phyloP scores from a whole-genome alignment of 2,888 invertebrate genomes.

The Drosophila tanythrix region DNA sequence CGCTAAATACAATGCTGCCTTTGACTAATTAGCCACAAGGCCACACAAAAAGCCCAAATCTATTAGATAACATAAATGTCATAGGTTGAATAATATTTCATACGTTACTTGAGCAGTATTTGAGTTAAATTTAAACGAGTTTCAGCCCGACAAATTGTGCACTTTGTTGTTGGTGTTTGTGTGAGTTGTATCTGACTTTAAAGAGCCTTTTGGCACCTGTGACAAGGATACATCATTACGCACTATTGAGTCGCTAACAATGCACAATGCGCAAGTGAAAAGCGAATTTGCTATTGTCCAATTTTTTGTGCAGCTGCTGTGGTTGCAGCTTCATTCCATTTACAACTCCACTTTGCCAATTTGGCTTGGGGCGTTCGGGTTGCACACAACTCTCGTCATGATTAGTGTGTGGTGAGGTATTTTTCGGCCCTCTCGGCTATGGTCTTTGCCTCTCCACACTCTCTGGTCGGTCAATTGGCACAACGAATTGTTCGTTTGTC shows the following conservation, averaged over 20 bases:
- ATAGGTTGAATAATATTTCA: neutral
- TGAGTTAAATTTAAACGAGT: neutral
- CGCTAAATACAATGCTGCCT: neutral
- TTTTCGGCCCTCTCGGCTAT: neutral
- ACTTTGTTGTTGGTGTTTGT: neutral
- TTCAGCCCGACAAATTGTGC: neutral
- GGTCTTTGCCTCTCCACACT: neutral
- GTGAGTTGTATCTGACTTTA: neutral
- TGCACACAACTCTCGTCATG: slow-evolving; percentile 21
- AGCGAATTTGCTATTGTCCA: neutral
- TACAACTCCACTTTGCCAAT: slow-evolving; percentile 1
- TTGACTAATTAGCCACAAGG: neutral
- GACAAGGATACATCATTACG: slow-evolving; percentile 25
- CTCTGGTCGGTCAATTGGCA: slow-evolving; percentile 24
- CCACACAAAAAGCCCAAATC: neutral
- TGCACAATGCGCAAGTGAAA: slow-evolving; percentile 5
- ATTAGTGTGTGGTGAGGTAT: slow-evolving; percentile 33
- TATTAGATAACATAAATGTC: neutral
- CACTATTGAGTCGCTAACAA: slow-evolving; percentile 31
- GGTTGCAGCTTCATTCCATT: slow-evolving; percentile 9
- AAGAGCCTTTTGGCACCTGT: slow-evolving; percentile 26
- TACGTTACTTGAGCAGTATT: neutral
- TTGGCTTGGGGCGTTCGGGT: slow-evolving; percentile 23
- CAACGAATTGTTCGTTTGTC: slow-evolving; percentile 3
- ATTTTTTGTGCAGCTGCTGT: slow-evolving; percentile 5